These are phyloP conservation scores for Luffia ferchaultella DNA, from an alignment of 2,888 invertebrate genomes.

Conservation along the genomic window DNA sequence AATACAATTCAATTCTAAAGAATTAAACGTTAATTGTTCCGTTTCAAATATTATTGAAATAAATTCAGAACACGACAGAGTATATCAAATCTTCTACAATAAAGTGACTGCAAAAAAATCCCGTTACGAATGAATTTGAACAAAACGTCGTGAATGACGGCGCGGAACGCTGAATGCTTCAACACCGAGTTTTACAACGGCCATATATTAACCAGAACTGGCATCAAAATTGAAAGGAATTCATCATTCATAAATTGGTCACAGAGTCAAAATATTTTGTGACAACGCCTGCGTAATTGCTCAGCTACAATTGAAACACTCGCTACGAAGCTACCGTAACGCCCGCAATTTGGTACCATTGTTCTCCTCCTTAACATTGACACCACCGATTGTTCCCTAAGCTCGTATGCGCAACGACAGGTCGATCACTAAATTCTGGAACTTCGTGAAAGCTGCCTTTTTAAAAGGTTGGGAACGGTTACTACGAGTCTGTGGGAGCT, in stretches of 20 bases:
- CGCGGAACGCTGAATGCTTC: slow-evolving; percentile 45
- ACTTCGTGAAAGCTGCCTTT: slow-evolving; percentile 46
- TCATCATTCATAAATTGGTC: slow-evolving; percentile 64
- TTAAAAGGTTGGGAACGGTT: slow-evolving; percentile 16
- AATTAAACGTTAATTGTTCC: neutral
- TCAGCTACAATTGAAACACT: slow-evolving; percentile 58
- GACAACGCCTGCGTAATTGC: slow-evolving; percentile 56
- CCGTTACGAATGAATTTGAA: slow-evolving; percentile 37
- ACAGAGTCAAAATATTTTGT: slow-evolving; percentile 59
- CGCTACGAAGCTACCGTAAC: slow-evolving; percentile 64
- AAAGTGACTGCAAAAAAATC: slow-evolving; percentile 32
- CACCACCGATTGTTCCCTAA: slow-evolving; percentile 52
- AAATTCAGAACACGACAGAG: slow-evolving; percentile 9
- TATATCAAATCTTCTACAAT: slow-evolving; percentile 28
- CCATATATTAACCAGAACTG: slow-evolving; percentile 54
- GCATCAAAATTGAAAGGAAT: slow-evolving; percentile 57
- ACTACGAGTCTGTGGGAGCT: neutral
- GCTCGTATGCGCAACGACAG: slow-evolving; percentile 44
- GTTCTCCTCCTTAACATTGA: slow-evolving; percentile 56
- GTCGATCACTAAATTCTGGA: slow-evolving; percentile 55
- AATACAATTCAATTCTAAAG: no score
- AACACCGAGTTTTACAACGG: slow-evolving; percentile 53
- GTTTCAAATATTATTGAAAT: neutral
- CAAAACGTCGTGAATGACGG: slow-evolving; percentile 50
- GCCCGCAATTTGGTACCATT: slow-evolving; percentile 61